phyloP scores from a whole-genome alignment of 2,888 invertebrate genomes.

The Drosophila maculinotata region DNA sequence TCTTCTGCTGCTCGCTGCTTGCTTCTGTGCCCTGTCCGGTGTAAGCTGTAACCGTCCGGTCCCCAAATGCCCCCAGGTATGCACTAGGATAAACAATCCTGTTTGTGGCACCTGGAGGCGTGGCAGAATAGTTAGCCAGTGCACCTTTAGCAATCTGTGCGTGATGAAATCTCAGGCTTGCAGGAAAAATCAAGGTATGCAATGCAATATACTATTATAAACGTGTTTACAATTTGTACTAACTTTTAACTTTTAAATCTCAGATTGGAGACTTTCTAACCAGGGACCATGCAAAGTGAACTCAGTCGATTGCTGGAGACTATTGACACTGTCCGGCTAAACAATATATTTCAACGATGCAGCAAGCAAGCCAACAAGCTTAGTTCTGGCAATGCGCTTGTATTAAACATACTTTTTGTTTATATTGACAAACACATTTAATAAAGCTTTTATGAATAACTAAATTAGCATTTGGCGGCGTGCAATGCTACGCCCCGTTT shows the following conservation, averaged over 20 bases:
- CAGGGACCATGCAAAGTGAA: no score
- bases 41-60: no score
- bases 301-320: no score
- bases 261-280: no score
- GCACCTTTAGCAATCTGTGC: slow-evolving; percentile 44
- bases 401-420: neutral
- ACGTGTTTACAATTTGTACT: no score
- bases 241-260: no score
- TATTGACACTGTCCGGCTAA: no score
- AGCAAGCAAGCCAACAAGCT: slow-evolving; percentile 34
- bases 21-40: neutral
- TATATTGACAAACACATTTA: neutral
- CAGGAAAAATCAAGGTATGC: slow-evolving; percentile 14
- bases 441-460: neutral
- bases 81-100: neutral
- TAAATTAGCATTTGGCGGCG: no score
- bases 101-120: slow-evolving; percentile 25
- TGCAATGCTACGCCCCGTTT: no score
- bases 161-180: slow-evolving; percentile 5
- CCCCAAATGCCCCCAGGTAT: neutral
- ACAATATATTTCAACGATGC: no score
- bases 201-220: no score
- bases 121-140: neutral
- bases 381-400: slow-evolving; percentile 22
- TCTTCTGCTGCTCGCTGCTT: neutral